phyloP scores from a whole-genome alignment of 2,888 invertebrate genomes.

The Heliconius cydno region DNA sequence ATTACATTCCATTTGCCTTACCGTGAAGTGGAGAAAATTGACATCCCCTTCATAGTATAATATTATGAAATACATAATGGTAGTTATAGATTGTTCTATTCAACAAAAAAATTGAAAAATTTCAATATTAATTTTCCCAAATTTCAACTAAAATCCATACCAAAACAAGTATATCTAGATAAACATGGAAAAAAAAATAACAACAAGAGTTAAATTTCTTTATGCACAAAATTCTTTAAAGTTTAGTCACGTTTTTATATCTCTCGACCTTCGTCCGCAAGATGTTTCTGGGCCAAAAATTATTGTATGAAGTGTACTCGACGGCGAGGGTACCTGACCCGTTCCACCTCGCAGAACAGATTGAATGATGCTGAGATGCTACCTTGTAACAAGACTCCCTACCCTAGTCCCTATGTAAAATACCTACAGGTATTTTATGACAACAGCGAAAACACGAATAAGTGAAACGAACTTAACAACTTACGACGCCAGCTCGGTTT shows the following conservation, averaged over 20 bases:
- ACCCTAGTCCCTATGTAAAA: not conserved
- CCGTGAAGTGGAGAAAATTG: too few species aligned
- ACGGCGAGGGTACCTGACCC: slow-evolving; percentile 46
- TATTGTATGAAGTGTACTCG: slow-evolving; percentile 46
- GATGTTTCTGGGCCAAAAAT: slow-evolving; percentile 47
- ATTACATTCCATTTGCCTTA: too few species aligned
- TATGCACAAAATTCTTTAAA: slow-evolving; percentile 39
- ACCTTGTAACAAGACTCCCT: slow-evolving; percentile 32
- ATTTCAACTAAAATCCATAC: not conserved
- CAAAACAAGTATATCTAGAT: not conserved
- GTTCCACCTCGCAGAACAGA: slow-evolving; percentile 40
- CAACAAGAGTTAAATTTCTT: slow-evolving; percentile 33
- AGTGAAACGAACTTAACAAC: slow-evolving; percentile 7
- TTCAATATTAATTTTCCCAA: not conserved
- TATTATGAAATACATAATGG: too few species aligned
- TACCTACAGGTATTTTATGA: not conserved
- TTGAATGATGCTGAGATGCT: slow-evolving; percentile 43
- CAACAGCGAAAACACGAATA: slow-evolving; percentile 6
- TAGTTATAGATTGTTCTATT: too few species aligned
- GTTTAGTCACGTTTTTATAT: slow-evolving; percentile 47
- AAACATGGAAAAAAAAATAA: slow-evolving; percentile 23
- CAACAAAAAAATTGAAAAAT: not conserved
- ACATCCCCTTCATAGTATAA: too few species aligned
- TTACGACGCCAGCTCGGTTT: not conserved
- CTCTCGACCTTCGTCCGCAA: slow-evolving; percentile 45